These are phyloP conservation scores for Doris montereyensis DNA, from an alignment of 2,888 invertebrate species.

Conservation along the genomic window DNA sequence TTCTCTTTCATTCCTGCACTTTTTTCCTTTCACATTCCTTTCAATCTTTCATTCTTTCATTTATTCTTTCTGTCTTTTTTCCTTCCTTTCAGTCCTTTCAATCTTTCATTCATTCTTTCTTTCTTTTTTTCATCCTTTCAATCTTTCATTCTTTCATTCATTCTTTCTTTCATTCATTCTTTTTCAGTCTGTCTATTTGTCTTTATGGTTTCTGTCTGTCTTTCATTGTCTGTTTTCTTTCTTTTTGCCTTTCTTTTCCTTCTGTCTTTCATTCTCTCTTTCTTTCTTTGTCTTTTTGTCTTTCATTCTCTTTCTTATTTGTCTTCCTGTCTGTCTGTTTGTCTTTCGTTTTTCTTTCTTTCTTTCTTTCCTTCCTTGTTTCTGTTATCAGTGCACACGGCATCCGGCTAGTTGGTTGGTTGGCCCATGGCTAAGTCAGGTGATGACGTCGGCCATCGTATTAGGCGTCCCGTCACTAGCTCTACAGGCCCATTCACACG, in stretches of 20 bases:
- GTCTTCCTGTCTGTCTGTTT: background rate
- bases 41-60: background rate
- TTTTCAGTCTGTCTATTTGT: background rate
- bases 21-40: background rate
- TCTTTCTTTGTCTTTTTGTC: background rate
- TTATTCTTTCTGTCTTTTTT: background rate
- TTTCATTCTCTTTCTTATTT: too few relatives aligned
- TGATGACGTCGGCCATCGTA: too few relatives aligned
- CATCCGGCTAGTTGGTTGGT: too few relatives aligned
- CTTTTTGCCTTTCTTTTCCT: background rate
- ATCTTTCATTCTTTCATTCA: background rate
- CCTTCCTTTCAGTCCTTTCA: background rate
- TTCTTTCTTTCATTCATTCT: background rate
- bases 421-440: too few relatives aligned
- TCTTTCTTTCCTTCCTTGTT: background rate
- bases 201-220: background rate
- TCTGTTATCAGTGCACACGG: too few relatives aligned
- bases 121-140: background rate
- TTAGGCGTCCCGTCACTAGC: too few relatives aligned
- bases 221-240: background rate
- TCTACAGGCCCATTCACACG: too few relatives aligned
- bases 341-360: background rate
- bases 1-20: background rate
- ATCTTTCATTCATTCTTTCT: background rate
- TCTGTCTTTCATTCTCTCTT: background rate